Evolutionary conservation across 2,888 invertebrate species (phyloP).

Genomic region (Onchidella celtica): DNA sequence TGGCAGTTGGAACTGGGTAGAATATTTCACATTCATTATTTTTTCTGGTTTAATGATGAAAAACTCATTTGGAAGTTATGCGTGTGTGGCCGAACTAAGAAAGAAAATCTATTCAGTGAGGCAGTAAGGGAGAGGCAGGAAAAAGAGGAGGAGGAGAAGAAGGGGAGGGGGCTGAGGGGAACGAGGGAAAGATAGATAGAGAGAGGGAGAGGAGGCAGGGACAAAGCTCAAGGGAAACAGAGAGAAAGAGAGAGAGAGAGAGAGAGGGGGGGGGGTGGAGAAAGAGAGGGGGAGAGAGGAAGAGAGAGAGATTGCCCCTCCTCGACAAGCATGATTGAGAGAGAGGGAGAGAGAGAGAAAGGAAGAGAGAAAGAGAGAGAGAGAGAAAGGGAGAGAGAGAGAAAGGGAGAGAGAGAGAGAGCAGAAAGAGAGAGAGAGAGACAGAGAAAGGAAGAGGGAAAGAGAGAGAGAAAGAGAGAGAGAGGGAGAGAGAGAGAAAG

Average conservation of each 20-base stretch:
- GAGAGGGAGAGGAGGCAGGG: background rate
- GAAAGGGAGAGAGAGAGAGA: background rate
- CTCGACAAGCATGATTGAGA: background rate
- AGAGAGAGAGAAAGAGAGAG: background rate
- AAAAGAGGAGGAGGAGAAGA: background rate
- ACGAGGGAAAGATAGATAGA: background rate
- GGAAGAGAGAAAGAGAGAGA: background rate
- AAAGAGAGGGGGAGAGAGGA: background rate
- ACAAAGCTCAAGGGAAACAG: background rate
- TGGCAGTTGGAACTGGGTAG: no score
- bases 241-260: background rate
- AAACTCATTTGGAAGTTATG: no score
- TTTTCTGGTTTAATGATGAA: no score
- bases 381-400: conserved; percentile 6
- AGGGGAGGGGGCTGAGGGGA: background rate
- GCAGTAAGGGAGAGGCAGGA: background rate
- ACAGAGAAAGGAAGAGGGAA: background rate
- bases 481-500: conserved; percentile 7
- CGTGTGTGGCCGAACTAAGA: no score
- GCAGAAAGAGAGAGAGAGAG: background rate
- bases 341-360: conserved; percentile 24
- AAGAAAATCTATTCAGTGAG: no score
- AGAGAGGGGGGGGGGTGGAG: background rate
- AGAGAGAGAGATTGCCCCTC: no score
- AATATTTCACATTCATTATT: no score